A percentile compares a stretch with the other conserved stretches of the same genome.
Evolutionary conservation across 2,888 invertebrate species (phyloP).

Genomic region (Apamea sordens): DNA sequence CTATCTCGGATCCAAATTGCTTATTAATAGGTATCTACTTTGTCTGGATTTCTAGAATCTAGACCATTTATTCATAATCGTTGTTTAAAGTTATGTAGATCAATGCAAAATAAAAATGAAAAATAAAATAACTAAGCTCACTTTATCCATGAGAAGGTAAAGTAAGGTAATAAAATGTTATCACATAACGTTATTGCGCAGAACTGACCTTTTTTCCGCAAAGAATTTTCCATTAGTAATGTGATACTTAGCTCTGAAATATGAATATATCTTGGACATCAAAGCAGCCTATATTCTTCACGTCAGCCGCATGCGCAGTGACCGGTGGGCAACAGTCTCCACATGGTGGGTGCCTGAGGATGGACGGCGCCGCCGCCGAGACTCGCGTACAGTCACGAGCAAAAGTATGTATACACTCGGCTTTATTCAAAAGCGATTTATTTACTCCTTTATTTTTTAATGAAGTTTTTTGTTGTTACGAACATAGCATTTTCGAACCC

Average conservation of each 20-base stretch:
- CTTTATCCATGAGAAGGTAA: background rate
- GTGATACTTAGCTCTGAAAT: slow-evolving; percentile 1
- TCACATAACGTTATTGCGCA: slow-evolving; percentile 10
- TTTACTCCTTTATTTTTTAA: no score
- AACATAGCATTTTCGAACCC: no score
- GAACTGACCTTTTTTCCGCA: background rate
- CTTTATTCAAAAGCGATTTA: no score
- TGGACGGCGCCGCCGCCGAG: background rate
- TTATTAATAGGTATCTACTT: slow-evolving; percentile 64
- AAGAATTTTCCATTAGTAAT: slow-evolving; percentile 17
- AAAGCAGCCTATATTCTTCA: background rate
- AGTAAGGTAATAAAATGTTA: slow-evolving; percentile 5
- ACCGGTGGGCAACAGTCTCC: no score
- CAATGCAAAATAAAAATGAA: no score
- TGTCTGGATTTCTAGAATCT: slow-evolving; percentile 44
- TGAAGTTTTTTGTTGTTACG: no score
- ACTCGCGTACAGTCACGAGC: no score
- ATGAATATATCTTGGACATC: background rate
- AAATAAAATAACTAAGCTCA: background rate
- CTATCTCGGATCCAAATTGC: slow-evolving; percentile 75
- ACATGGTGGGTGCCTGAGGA: background rate
- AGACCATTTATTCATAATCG: background rate
- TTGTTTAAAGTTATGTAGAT: no score
- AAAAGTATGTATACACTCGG: no score
- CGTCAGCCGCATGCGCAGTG: background rate